Percentiles rank a stretch among this genome's conserved stretches.
Conservation (phyloP, 2,797 vertebrate species). For the Crenuchus spilurus region DNA sequence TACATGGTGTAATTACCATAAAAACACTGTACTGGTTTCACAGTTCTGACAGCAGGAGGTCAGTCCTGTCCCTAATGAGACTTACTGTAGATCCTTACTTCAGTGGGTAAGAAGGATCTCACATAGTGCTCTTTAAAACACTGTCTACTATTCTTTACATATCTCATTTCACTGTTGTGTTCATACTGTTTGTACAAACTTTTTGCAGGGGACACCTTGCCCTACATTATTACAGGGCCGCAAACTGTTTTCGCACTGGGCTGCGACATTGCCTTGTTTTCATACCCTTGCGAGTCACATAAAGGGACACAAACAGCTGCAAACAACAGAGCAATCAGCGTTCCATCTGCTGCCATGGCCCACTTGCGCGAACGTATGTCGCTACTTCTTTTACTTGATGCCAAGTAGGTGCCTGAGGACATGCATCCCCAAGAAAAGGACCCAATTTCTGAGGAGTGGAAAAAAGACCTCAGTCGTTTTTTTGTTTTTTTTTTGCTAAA, state of each 20-base stretch:
- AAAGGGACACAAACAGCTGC: constrained; percentile 81
- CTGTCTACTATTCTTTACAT: no score
- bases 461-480: constrained; percentile 70
- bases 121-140: no score
- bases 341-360: constrained; percentile 84
- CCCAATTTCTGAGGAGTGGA: constrained; percentile 79
- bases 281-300: constrained; percentile 50
- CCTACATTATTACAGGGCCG: constrained; percentile 51
- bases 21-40: no score
- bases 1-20: no score
- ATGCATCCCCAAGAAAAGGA: constrained; percentile 83
- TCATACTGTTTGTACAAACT: background rate
- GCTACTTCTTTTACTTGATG: constrained; percentile 83
- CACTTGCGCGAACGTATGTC: constrained; percentile 82
- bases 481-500: constrained; percentile 51
- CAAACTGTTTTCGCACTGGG: constrained; percentile 53
- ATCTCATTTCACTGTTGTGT: background rate
- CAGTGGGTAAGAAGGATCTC: no score
- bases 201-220: constrained; percentile 38
- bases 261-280: constrained; percentile 60
- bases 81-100: no score
- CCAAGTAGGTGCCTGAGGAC: constrained; percentile 83
- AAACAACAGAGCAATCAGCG: constrained; percentile 84
- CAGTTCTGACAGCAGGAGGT: no score
- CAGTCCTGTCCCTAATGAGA: no score